Base-by-base conservation (phyloP, 2,113 vertebrate genomes). In the Urocynchramus pylzowi region DNA sequence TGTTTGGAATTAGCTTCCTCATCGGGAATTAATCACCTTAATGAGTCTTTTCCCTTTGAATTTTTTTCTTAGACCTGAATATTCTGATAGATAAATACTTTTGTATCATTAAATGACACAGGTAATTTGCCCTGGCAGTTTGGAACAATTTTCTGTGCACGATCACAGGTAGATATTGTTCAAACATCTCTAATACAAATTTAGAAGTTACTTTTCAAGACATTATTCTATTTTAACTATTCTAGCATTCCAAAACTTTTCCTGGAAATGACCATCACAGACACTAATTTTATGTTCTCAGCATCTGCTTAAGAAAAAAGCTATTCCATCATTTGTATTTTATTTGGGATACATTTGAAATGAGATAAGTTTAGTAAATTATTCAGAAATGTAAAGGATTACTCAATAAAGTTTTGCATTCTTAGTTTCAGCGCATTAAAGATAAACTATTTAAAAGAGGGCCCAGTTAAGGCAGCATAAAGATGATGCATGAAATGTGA, bases 401-500 rank as follows among this genome's bases (percentile, higher is more conserved):
- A 87, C 91, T 95, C 94, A 54, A 24, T 59, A 56, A 77, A 89
- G 75, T 84, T 98, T 97, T 95, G 78, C 94, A 83, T 95, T 88
- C 95, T 97, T 87, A 30, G 13, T 97, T 97, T 90, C 78, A 75
- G 85, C 80, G 94, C 89, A 82, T 88, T 75, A 89, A 85, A 95
- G 91, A 88, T 86, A 78, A 97, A 89, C 81, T 67, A 42, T 97
- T 96, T 93, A 95, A 96, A 96, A 96, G 87, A 95, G 80, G 80
- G 65, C 86, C 90, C 65, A 86, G 93, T 90, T 98, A 97, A 97
- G 79, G 9, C 73, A 95, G 97, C 94, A 93, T 95, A 91, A 98
- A 98, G 97, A 93, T 78, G 93, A 97, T 98, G 97, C 95, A 93
- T 96, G 94, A 98, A 98, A 98, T 97, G 96, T 98, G 98, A 98